These are phyloP conservation scores for Myopa testacea DNA, from an alignment of 2,888 invertebrate genomes.

Conservation along the genomic window DNA sequence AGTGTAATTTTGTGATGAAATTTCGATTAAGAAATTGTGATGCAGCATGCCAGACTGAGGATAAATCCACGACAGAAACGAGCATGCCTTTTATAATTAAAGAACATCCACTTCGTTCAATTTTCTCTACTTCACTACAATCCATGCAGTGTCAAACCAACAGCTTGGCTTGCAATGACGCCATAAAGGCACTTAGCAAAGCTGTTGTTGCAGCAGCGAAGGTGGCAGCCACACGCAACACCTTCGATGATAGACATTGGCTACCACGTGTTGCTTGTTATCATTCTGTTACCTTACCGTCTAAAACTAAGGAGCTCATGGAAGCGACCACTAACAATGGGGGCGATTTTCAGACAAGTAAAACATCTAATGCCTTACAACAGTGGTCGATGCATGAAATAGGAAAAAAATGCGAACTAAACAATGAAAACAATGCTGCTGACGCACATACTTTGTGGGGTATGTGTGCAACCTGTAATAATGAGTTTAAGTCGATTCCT, in stretches of 20 bases:
- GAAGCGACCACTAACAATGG: slow-evolving; percentile 37
- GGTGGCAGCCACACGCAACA: slow-evolving; percentile 42
- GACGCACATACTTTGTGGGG: slow-evolving; percentile 59
- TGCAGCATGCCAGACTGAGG: slow-evolving; percentile 73
- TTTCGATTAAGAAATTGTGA: slow-evolving; percentile 74
- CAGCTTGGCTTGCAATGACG: slow-evolving; percentile 48
- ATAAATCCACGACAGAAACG: slow-evolving; percentile 18
- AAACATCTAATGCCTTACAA: slow-evolving; percentile 26
- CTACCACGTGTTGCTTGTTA: slow-evolving; percentile 22
- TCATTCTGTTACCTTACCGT: not conserved
- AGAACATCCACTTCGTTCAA: slow-evolving; percentile 38
- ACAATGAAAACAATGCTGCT: slow-evolving; percentile 39
- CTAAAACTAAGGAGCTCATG: not conserved
- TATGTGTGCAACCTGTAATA: slow-evolving; percentile 60
- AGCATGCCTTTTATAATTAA: slow-evolving; percentile 26
- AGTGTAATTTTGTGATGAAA: slow-evolving; percentile 73
- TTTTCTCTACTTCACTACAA: slow-evolving; percentile 40
- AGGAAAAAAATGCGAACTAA: slow-evolving; percentile 54
- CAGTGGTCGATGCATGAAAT: slow-evolving; percentile 60
- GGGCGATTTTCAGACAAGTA: slow-evolving; percentile 19
- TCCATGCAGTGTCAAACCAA: slow-evolving; percentile 36
- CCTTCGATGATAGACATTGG: slow-evolving; percentile 36
- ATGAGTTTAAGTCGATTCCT: slow-evolving; percentile 58
- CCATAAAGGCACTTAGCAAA: slow-evolving; percentile 50
- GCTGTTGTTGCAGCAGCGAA: slow-evolving; percentile 49